Base-by-base conservation (phyloP, 2,113 vertebrate genomes). In the Columba janthina region DNA sequence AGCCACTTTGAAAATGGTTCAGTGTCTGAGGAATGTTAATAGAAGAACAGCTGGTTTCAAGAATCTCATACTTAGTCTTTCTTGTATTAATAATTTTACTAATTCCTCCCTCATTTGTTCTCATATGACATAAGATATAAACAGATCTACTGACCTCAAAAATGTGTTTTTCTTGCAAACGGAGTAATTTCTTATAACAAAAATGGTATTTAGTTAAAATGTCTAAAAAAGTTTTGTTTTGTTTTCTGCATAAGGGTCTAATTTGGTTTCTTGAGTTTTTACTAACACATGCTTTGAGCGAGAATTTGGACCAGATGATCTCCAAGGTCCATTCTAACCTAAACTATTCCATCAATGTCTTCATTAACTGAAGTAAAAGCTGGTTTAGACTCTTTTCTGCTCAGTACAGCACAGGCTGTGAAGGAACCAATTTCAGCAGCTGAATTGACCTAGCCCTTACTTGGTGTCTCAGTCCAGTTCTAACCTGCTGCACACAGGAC, bases 41-140 rank as follows among this genome's bases (percentile, higher is more conserved):
- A 90, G 93, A 36, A 88, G 48, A 87, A 92, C 94, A 97, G 94
- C 93, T 96, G 92, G 83, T 96, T 92, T 92, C 58, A 93, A 88
- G 93, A 94, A 87, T 94, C 80, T 93, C 92, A 88, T 79, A 93
- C 89, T 96, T 96, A 11, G 70, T 90, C 60, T 91, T 96, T 94
- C 92, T 92, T 79, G 31, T 51, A 65, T 81, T 94, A 93, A 85
- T 73, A 93, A 93, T 96, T 95, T 94, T 95, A 73, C 87, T 94
- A 94, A 96, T 93, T 91, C 85, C 34, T 90, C 73, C 40, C 64
- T 90, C 60, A 91, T 96, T 92, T 94, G n/a, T 50, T 94, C 90
- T 97, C 51, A 61, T 76, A 78, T 82, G 90, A 92, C 66, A 88
- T 92, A 95, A 94, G 75, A 90, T 53, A 87, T 85, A 96, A 97